Evolutionary conservation across 2,888 invertebrate species (phyloP).

Genomic region (Villa cingulata): DNA sequence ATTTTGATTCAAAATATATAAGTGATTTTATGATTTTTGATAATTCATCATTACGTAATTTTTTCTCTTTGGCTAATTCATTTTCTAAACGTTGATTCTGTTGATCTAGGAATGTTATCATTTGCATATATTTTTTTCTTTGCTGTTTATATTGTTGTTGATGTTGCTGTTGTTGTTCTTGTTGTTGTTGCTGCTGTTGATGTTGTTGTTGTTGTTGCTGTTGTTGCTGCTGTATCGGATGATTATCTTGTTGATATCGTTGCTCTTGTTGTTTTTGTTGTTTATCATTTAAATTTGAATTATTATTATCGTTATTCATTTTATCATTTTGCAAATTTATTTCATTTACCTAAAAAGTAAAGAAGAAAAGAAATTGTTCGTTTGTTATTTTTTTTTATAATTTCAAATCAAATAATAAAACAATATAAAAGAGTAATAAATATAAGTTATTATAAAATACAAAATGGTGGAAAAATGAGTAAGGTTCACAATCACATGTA

Average conservation of each 20-base stretch:
- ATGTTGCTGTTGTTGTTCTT: background rate
- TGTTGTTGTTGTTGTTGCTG: background rate
- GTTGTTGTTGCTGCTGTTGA: background rate
- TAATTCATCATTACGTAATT: conserved; percentile 31
- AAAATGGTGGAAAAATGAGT: too few relatives aligned
- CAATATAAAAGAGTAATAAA: too few relatives aligned
- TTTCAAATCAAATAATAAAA: too few relatives aligned
- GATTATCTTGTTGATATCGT: background rate
- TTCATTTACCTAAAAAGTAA: too few relatives aligned
- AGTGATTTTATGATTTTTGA: conserved; percentile 34
- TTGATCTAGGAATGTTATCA: conserved; percentile 30
- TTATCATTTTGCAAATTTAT: background rate
- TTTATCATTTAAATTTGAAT: too few relatives aligned
- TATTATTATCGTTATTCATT: background rate
- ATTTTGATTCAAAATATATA: conserved; percentile 32
- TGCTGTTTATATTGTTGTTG: conserved; percentile 14
- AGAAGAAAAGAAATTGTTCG: too few relatives aligned
- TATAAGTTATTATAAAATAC: too few relatives aligned
- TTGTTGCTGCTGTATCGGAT: background rate
- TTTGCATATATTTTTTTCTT: conserved; percentile 26
- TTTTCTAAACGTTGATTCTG: conserved; percentile 30
- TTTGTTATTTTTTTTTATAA: too few relatives aligned
- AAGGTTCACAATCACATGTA: too few relatives aligned
- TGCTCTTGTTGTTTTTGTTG: too few relatives aligned
- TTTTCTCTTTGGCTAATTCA: conserved; percentile 32